Evolutionary conservation across 1,140 invertebrate species (phyloP).

Genomic region (Megalopta genalis): DNA sequence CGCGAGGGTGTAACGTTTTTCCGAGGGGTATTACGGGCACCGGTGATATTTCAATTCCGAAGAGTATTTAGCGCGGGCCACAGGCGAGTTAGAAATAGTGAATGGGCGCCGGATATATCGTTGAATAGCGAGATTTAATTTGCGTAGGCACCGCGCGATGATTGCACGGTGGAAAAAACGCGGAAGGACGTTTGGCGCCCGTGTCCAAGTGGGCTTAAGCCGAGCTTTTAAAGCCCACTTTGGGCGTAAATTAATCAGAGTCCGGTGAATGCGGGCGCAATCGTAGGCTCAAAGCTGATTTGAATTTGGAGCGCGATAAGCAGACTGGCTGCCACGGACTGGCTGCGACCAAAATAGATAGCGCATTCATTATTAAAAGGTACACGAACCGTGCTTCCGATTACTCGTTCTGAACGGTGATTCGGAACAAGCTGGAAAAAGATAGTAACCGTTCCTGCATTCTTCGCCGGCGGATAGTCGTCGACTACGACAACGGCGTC

Average conservation of each 20-base stretch:
- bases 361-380: slow-evolving; percentile 7
- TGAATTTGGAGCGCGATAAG: slow-evolving; percentile 32
- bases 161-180: not conserved
- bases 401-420: not conserved
- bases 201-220: not conserved
- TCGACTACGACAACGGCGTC: too few relatives aligned
- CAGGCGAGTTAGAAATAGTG: not conserved
- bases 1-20: not conserved
- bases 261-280: slow-evolving; percentile 15
- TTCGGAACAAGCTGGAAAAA: not conserved
- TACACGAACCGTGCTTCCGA: not conserved
- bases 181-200: not conserved
- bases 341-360: slow-evolving; percentile 19
- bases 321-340: not conserved
- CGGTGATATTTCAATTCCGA: slow-evolving; percentile 7
- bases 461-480: too few relatives aligned
- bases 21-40: not conserved
- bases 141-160: not conserved
- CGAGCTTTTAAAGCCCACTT: slow-evolving; percentile 15
- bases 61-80: slow-evolving; percentile 19
- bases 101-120: slow-evolving; percentile 17
- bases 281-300: slow-evolving; percentile 10
- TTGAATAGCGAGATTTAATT: slow-evolving; percentile 35
- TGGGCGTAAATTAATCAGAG: slow-evolving; percentile 20
- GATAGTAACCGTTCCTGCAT: not conserved